These are phyloP conservation scores for Cataglyphis hispanica DNA, from an alignment of 1,140 invertebrate species.

Conservation along the genomic window DNA sequence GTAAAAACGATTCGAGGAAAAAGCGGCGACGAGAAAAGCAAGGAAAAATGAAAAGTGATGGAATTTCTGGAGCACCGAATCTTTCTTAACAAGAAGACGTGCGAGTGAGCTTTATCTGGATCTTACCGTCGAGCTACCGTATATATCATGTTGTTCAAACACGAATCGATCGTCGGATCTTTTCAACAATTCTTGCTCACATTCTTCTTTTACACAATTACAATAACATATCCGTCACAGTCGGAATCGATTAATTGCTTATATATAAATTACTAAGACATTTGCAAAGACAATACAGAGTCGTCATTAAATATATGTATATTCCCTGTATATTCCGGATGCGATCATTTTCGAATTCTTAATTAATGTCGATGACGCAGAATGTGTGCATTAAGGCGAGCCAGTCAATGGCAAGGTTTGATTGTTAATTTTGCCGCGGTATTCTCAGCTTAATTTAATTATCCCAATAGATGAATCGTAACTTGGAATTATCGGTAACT, in stretches of 20 bases:
- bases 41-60: not conserved
- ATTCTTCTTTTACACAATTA: not conserved
- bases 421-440: conserved; percentile 21
- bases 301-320: not conserved
- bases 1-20: conserved; percentile 26
- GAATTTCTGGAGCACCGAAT: conserved; percentile 13
- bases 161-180: not conserved
- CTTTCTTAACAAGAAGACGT: conserved; percentile 19
- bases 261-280: not conserved
- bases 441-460: conserved; percentile 55
- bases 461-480: conserved; percentile 1
- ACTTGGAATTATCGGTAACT: not conserved
- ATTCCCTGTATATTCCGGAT: not conserved
- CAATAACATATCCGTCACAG: too few species aligned
- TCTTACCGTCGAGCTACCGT: not conserved
- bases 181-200: not conserved
- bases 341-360: not conserved
- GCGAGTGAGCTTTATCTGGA: conserved; percentile 22
- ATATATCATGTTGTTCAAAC: not conserved
- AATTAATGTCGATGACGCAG: conserved; percentile 20
- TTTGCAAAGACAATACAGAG: not conserved
- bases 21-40: not conserved
- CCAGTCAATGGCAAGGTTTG: not conserved
- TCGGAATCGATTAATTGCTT: not conserved
- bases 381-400: not conserved